These are phyloP conservation scores for Antitype chi DNA, from an alignment of 2,888 invertebrate genomes.

Conservation along the genomic window DNA sequence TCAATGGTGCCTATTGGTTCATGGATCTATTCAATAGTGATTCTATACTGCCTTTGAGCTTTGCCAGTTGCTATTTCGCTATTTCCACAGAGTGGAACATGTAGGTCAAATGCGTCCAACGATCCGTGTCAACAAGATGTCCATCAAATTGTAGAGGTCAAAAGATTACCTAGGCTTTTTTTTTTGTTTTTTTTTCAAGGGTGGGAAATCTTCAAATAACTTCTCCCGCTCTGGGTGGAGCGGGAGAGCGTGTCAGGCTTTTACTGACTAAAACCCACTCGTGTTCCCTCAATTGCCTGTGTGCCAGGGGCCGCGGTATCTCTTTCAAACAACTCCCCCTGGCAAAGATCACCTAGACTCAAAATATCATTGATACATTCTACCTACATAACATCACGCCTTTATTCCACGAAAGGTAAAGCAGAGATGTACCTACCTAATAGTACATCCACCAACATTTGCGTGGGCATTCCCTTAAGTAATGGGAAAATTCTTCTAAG, in stretches of 20 bases:
- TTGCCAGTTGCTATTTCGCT: constrained; percentile 11
- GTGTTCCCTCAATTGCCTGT: too few relatives aligned
- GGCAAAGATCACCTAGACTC: background rate
- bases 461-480: too few relatives aligned
- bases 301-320: too few relatives aligned
- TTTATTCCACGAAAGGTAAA: background rate
- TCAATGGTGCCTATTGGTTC: constrained; percentile 3
- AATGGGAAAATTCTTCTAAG: too few relatives aligned
- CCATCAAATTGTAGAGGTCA: background rate
- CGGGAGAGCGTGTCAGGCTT: too few relatives aligned
- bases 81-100: constrained; percentile 18
- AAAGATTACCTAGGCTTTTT: background rate
- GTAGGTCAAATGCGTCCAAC: background rate
- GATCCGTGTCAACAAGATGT: background rate
- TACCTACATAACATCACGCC: too few relatives aligned
- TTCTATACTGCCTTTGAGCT: constrained; percentile 1
- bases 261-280: too few relatives aligned
- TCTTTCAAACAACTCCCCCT: too few relatives aligned
- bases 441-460: background rate
- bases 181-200: too few relatives aligned
- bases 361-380: background rate
- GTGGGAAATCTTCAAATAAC: too few relatives aligned
- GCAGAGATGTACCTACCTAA: background rate
- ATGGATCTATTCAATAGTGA: constrained; percentile 12
- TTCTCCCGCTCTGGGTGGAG: too few relatives aligned